phyloP scores from a whole-genome alignment of 2,888 invertebrate genomes.

The Esperia sulphurella region DNA sequence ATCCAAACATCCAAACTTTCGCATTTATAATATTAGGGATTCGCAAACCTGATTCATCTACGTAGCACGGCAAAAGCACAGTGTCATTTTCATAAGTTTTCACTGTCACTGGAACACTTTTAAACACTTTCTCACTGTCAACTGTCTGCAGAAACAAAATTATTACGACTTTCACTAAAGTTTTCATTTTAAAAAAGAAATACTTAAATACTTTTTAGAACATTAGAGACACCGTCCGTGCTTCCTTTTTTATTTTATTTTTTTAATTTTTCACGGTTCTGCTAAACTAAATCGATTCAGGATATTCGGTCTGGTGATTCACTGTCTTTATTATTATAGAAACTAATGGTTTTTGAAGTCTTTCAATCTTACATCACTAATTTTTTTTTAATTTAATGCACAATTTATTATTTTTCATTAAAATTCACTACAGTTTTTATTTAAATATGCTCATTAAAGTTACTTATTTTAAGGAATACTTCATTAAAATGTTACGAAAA shows the following conservation, averaged over 20 bases:
- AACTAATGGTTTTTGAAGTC: background rate
- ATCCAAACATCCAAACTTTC: no score
- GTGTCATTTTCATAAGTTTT: slow-evolving; percentile 88
- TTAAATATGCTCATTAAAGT: no score
- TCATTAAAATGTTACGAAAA: no score
- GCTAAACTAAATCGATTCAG: slow-evolving; percentile 4
- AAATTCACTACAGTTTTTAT: no score
- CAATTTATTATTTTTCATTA: no score
- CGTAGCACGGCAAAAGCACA: slow-evolving; percentile 87
- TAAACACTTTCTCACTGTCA: slow-evolving; percentile 73
- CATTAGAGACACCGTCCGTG: no score
- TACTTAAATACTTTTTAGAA: no score
- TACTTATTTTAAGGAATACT: no score
- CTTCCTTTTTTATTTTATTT: no score
- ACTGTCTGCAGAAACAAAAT: slow-evolving; percentile 22
- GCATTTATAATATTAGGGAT: background rate
- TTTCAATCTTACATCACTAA: no score
- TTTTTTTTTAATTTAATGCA: no score
- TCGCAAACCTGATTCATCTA: slow-evolving; percentile 78
- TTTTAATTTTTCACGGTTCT: slow-evolving; percentile 3
- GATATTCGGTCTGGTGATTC: slow-evolving; percentile 6
- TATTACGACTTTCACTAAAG: slow-evolving; percentile 18
- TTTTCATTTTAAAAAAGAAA: slow-evolving; percentile 21
- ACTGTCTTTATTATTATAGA: no score
- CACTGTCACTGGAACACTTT: slow-evolving; percentile 85